Conservation (phyloP, 2,888 invertebrate species). For the Rhingia rostrata region DNA sequence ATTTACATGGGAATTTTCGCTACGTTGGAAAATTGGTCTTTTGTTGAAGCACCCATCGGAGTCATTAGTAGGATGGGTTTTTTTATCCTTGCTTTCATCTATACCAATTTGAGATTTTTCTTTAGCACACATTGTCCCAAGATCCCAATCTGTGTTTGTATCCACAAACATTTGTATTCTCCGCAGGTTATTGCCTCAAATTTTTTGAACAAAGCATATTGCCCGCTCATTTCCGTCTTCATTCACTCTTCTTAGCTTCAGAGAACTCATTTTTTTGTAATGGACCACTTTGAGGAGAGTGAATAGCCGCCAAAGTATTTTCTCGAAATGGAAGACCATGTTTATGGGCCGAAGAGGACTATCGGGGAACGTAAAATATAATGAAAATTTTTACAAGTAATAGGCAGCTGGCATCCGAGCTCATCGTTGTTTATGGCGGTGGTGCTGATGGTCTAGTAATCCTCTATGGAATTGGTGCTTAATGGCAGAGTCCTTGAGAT, state of each 20-base stretch:
- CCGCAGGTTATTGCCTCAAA: constrained; percentile 67
- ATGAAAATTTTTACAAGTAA: constrained; percentile 60
- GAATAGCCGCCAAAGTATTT: constrained; percentile 61
- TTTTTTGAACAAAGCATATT: constrained; percentile 64
- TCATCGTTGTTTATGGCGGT: constrained; percentile 36
- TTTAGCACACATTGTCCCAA: constrained; percentile 36
- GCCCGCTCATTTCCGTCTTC: constrained; percentile 44
- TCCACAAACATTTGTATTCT: constrained; percentile 67
- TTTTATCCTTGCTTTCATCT: constrained; percentile 5
- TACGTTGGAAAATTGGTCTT: constrained; percentile 47
- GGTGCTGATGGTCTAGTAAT: constrained; percentile 49
- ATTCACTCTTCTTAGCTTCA: not conserved
- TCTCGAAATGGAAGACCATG: constrained; percentile 53
- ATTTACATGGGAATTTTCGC: constrained; percentile 60
- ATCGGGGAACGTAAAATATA: constrained; percentile 68
- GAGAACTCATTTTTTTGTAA: constrained; percentile 38
- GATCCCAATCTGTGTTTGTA: constrained; percentile 65
- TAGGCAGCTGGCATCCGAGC: constrained; percentile 32
- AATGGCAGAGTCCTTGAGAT: constrained; percentile 46
- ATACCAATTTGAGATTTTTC: constrained; percentile 8
- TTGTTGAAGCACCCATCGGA: constrained; percentile 34
- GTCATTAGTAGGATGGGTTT: constrained; percentile 47
- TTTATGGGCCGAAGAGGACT: constrained; percentile 59
- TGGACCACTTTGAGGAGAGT: constrained; percentile 54
- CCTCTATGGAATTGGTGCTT: constrained; percentile 62